Evolutionary conservation across 2,888 invertebrate species (phyloP), one percentile per base, ranked within the genome.

Genomic region (Sinhomidia bicolor): DNA sequence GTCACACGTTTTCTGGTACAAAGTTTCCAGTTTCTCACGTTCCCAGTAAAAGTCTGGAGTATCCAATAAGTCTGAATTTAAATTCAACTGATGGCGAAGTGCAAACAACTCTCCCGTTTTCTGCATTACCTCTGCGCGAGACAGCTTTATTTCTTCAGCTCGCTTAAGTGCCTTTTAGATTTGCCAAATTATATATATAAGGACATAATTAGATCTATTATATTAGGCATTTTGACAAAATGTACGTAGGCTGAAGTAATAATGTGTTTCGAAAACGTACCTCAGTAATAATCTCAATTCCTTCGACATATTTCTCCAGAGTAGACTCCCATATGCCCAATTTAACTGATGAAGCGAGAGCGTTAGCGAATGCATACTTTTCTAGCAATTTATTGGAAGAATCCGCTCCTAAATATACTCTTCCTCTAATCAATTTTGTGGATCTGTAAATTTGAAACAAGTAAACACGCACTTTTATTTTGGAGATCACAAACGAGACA

Each of bases 21-120:
- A 94, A 0, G 94, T 94, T 94, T 99, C 99, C 41, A 99, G 94
- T 83, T 97, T 95, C 92, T 98, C 98, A 82, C 98, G 95, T 93
- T 99, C 99, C 99, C 99, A 99, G 94, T 99, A 99, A 94, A 99
- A 98, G 94, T 99, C 99, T 0, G 99, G 99, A 0, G 98, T 98
- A 93, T 99, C 99, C 91, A 99, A 94, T 62, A 99, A 94, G 94
- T 99, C 99, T 0, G 99, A 99, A 92, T 98, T 97, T 91, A 99
- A 95, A 94, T 98, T 99, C 82, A 99, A 96, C 23, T 96, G 95
- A 94, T 99, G 98, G 4, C 98, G 95, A 41, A 99, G 94, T 0
- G 97, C 96, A 93, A 98, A 98, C 23, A 99, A 93, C 94, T 98
- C 97, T 0, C 99, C 99, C 78, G 96, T 96, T 93, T 96, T 97